phyloP scores from a whole-genome alignment of 2,888 invertebrate genomes.

The Tribolium freemani region DNA sequence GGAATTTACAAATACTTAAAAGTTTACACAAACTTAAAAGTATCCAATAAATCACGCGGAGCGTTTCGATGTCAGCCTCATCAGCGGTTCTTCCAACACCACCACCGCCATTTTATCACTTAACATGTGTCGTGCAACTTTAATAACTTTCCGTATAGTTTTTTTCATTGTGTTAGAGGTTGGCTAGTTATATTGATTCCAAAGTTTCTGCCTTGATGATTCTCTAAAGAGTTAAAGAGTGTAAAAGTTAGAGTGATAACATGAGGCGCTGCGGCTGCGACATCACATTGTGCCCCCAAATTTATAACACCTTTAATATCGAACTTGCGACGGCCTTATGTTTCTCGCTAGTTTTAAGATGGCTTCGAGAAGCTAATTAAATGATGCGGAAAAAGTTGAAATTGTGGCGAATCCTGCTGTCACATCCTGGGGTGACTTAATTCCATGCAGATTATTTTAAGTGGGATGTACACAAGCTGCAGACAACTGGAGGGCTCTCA shows the following conservation, averaged over 20 bases:
- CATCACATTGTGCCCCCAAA: slow-evolving; percentile 60
- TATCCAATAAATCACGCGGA: slow-evolving; percentile 22
- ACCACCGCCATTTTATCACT: slow-evolving; percentile 34
- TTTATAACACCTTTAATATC: slow-evolving; percentile 56
- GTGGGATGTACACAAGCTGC: slow-evolving; percentile 54
- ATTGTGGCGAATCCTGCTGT: neutral
- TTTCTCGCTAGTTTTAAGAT: neutral
- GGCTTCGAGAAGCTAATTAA: slow-evolving; percentile 17
- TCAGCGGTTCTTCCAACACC: neutral
- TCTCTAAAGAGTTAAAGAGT: slow-evolving; percentile 66
- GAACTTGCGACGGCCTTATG: slow-evolving; percentile 2
- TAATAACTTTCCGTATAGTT: slow-evolving; percentile 44
- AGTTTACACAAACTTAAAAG: slow-evolving; percentile 27
- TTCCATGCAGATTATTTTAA: slow-evolving; percentile 59
- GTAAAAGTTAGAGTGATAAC: slow-evolving; percentile 66
- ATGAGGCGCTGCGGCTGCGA: slow-evolving; percentile 53
- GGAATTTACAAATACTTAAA: slow-evolving; percentile 20
- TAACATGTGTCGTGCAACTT: slow-evolving; percentile 43
- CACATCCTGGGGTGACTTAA: slow-evolving; percentile 48
- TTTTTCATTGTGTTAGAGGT: slow-evolving; percentile 40
- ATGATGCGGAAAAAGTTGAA: slow-evolving; percentile 7
- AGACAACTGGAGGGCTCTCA: slow-evolving; percentile 49
- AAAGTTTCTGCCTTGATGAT: slow-evolving; percentile 66
- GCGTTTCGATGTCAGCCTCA: slow-evolving; percentile 14
- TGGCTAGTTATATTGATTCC: slow-evolving; percentile 62